Base-by-base conservation (phyloP, 2,888 invertebrate genomes). In the Drosophila diplacantha region DNA sequence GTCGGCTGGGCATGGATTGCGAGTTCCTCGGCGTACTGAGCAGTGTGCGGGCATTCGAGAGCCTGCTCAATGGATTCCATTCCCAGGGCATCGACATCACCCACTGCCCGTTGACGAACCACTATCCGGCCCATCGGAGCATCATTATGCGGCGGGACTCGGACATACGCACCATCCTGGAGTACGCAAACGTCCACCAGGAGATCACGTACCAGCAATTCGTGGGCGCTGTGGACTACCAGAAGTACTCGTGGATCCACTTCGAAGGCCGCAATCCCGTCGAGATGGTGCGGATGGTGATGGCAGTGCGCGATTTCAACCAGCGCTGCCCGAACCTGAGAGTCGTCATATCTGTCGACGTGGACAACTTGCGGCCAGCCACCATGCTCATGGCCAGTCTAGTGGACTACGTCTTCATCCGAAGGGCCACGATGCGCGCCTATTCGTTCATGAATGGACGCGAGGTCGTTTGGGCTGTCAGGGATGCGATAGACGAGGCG, bases 201-300 rank as follows among this genome's bases (percentile, higher is more conserved):
- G 89, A 92, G 49, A 58, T 80, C 2, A 64, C 66, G 26, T 83
- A 54, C 35, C 80, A 80, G 74, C 76, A 81, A 20, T 92, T 93
- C 74, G 85, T 49, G 87, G 88, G 73, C 3, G 83, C 77, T 5
- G 69, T 92, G 1, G 87, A 91, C 73, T 86, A 92, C 52, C 78
- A 85, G 9, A 85, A 89, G 20, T 92, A 91, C 70, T 87, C 86
- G 34, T 93, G 93, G 93, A 90, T 93, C 56, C 93, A 93, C 86
- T 92, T 93, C 85, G 93, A 93, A 87, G 74, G 80, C 11, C 89
- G 93, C 43, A 91, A 91, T 84, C 86, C 89, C 6, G 77, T 86
- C 3, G 84, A 87, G 69, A 92, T 92, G 91, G 89, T 92, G 76
- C 85, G 89, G 69, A 92, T 93, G 91, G 89, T 92, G 74, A 84